Evolutionary conservation across 1,140 invertebrate species (phyloP).

Genomic region (roundworm (Caenorhabditis elegans)): WBcel235 BX284606.5:6475001-6475500

Average conservation of each 20-base stretch:
- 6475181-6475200: conserved; percentile 22
- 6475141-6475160: background rate
- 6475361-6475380: conserved; percentile 16
- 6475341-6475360: conserved; percentile 44
- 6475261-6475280: conserved; percentile 9
- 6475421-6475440: conserved; percentile 21
- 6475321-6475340: conserved; percentile 42
- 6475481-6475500: background rate
- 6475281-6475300: conserved; percentile 35
- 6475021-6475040: conserved; percentile 42
- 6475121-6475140: conserved; percentile 32
- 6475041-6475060: conserved; percentile 29
- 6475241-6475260: too few species aligned
- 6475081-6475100: too few species aligned
- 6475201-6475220: conserved; percentile 20
- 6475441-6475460: conserved; percentile 2
- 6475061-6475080: conserved; percentile 2
- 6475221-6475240: too few species aligned
- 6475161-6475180: background rate
- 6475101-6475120: conserved; percentile 16
- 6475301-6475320: conserved; percentile 25
- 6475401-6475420: conserved; percentile 4
- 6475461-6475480: background rate
- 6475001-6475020: conserved; percentile 31
- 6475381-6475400: background rate